phyloP scores from a whole-genome alignment of 2,888 invertebrate species.

The Chrysodeixis includens region DNA sequence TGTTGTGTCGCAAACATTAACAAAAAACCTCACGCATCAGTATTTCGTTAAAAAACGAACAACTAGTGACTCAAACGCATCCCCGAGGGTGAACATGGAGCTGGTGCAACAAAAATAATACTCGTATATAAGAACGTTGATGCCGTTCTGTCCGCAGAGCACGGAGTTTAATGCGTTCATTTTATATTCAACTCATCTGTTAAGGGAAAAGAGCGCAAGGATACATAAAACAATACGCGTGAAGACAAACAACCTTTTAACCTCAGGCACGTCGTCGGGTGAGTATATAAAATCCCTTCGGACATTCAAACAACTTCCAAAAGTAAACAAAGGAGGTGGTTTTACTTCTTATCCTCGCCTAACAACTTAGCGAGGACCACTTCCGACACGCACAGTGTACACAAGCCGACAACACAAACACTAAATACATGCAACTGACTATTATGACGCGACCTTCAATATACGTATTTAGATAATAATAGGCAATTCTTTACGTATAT shows the following conservation, averaged over 20 bases:
- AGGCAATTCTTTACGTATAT: slow-evolving; percentile 22
- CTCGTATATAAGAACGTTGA: slow-evolving; percentile 19
- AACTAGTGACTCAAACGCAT: slow-evolving; percentile 18
- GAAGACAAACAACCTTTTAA: slow-evolving; percentile 23
- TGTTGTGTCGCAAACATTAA: slow-evolving; percentile 20
- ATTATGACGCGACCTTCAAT: slow-evolving; percentile 39
- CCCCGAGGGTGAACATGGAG: slow-evolving; percentile 10
- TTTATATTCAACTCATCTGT: slow-evolving; percentile 50
- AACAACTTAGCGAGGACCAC: slow-evolving; percentile 56
- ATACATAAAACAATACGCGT: slow-evolving; percentile 34
- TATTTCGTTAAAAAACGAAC: slow-evolving; percentile 10
- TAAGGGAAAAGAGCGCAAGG: slow-evolving; percentile 48
- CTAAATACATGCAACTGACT: slow-evolving; percentile 22
- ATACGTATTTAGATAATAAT: slow-evolving; percentile 29
- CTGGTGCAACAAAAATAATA: slow-evolving; percentile 16
- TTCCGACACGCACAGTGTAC: slow-evolving; percentile 54
- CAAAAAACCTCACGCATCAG: slow-evolving; percentile 21
- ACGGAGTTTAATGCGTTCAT: slow-evolving; percentile 23
- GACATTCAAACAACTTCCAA: slow-evolving; percentile 41
- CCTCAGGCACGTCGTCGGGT: slow-evolving; percentile 7
- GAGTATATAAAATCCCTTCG: slow-evolving; percentile 24
- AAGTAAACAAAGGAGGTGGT: slow-evolving; percentile 51
- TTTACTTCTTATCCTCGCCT: slow-evolving; percentile 49
- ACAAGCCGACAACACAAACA: slow-evolving; percentile 35
- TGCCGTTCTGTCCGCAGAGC: slow-evolving; percentile 13